Evolutionary conservation across 2,888 invertebrate genomes (phyloP), one percentile per base, ranked within the genome.

Genomic region (Trilocha varians): DNA sequence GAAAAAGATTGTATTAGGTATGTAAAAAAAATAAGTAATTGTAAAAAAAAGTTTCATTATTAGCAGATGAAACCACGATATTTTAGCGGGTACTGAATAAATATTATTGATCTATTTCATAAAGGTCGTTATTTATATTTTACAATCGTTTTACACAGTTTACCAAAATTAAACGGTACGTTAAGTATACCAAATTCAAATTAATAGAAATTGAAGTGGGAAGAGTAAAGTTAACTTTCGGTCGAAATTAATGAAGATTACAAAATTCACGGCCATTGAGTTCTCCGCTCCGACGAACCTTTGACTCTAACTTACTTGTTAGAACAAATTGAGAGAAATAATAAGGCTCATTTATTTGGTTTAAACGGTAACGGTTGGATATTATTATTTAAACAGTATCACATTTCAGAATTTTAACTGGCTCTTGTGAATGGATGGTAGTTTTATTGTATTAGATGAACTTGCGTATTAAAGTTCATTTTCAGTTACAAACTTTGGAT

Each of bases 241-340:
- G 68, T 69, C 68, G 65, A 79, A 84, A 84, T 83, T 83, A 84
- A 84, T 84, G 79, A 77, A 84, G 82, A 84, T 85, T 80, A 83
- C 77, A 75, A 79, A 82, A 83, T 84, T 84, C 80, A 78, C 80
- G 79, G 79, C 73, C 84, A 83, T 82, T 83, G 82, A 79, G 76
- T 73, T 71, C 70, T 74, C 59, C 78, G 79, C 78, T 73, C 68
- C 76, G 74, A 71, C 73, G 76, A 82, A 79, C 79, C 83, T 80
- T 82, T 75, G 78, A 77, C 78, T 78, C 64, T 72, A 74, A 82
- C 66, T 78, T 72, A 76, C 80, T 82, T 82, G 82, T 83, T 78
- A 73, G 73, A 78, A 78, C 76, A 80, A 85, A 84, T 84, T 80
- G 80, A 80, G 84, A 84, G 83, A 80, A 82, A 82, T 84, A 85